Evolutionary conservation across 2,113 vertebrate species (phyloP).

Genomic region (Capreolus pygargus): DNA sequence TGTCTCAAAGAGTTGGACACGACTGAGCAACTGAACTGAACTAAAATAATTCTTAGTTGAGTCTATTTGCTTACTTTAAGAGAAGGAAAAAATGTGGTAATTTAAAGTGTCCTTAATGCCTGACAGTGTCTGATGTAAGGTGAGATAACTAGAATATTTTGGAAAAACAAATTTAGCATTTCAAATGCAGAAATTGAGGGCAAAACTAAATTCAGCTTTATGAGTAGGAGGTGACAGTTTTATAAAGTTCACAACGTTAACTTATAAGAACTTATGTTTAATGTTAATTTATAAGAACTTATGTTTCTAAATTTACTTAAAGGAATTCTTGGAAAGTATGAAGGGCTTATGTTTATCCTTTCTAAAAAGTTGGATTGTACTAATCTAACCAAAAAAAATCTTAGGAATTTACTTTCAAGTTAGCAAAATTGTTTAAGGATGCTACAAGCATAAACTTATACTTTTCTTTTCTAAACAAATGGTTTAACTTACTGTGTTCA

Average conservation of each 20-base stretch:
- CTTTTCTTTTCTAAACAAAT: conserved; percentile 9
- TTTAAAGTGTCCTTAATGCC: background rate
- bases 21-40: background rate
- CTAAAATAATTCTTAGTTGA: background rate
- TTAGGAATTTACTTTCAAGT: conserved; percentile 24
- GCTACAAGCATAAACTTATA: background rate
- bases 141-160: background rate
- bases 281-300: conserved; percentile 29
- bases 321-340: background rate
- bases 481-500: background rate
- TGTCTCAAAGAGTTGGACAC: background rate
- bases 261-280: background rate
- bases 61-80: background rate
- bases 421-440: background rate
- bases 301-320: conserved; percentile 51
- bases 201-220: conserved; percentile 40
- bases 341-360: conserved; percentile 2
- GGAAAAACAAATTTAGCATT: conserved; percentile 37
- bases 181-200: conserved; percentile 15
- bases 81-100: background rate
- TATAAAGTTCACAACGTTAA: conserved; percentile 9
- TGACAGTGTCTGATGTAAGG: background rate
- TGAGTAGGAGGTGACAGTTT: background rate
- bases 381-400: background rate
- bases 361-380: background rate